Percentiles rank a stretch among this genome's conserved stretches.
These are phyloP conservation scores for Pholis gunnellus DNA, from an alignment of 2,113 vertebrate species.

Conservation along the genomic window DNA sequence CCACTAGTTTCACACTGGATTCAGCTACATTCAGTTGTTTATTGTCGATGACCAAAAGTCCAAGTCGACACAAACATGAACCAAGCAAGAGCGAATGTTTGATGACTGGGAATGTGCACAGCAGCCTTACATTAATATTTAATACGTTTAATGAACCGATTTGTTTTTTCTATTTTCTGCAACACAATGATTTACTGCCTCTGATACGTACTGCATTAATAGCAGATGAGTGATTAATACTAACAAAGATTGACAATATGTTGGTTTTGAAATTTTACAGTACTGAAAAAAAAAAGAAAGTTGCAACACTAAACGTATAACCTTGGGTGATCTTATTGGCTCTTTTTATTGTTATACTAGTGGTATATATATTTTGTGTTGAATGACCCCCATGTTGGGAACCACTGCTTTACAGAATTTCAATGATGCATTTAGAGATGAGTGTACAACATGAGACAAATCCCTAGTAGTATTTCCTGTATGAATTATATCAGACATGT, in stretches of 20 bases:
- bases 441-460: not conserved
- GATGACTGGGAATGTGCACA: not conserved
- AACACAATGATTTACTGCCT: not conserved
- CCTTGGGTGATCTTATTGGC: conserved; percentile 9
- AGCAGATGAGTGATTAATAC: conserved; percentile 1
- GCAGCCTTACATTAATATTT: conserved; percentile 27
- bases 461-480: conserved; percentile 8
- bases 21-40: not conserved
- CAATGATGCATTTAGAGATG: not conserved
- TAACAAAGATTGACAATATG: not conserved
- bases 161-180: conserved; percentile 3
- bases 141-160: not conserved
- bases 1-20: conserved; percentile 50
- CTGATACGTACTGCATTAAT: not conserved
- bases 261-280: not conserved
- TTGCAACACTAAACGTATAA: not conserved
- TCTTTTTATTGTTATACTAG: not conserved
- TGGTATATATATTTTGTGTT: not conserved
- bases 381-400: not conserved
- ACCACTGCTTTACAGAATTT: not conserved
- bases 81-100: conserved; percentile 18
- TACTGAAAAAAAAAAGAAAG: not conserved
- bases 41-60: conserved; percentile 25
- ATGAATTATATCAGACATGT: conserved; percentile 8
- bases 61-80: conserved; percentile 4